Evolutionary conservation across 2,113 vertebrate species (phyloP).

Genomic region (Girardinichthys multiradiatus): DNA sequence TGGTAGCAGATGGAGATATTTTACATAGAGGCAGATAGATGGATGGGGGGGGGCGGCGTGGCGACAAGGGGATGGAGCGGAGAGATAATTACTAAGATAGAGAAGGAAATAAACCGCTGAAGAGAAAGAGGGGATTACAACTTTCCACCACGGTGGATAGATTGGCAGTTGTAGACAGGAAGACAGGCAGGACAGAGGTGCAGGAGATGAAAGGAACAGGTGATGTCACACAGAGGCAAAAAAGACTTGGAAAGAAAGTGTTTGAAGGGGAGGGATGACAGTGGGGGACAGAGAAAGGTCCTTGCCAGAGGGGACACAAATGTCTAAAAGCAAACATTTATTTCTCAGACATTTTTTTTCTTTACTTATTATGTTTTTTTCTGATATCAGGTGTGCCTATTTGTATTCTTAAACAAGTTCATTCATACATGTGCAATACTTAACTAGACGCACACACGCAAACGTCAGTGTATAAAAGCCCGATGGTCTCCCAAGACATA

Average conservation of each 20-base stretch:
- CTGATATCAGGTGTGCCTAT: slow-evolving; percentile 23
- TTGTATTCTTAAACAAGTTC: slow-evolving; percentile 18
- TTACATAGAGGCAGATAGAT: slow-evolving; percentile 74
- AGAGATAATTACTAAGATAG: slow-evolving; percentile 80
- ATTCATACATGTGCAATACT: background rate
- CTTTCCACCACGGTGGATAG: slow-evolving; percentile 59
- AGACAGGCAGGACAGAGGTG: slow-evolving; percentile 32
- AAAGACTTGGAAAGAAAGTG: slow-evolving; percentile 30
- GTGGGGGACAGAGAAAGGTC: slow-evolving; percentile 45
- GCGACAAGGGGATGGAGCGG: slow-evolving; percentile 60
- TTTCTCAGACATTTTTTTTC: slow-evolving; percentile 43
- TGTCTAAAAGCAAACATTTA: slow-evolving; percentile 53
- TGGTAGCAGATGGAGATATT: slow-evolving; percentile 76
- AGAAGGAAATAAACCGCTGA: slow-evolving; percentile 64
- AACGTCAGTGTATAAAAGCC: slow-evolving; percentile 24
- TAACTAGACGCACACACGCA: slow-evolving; percentile 19
- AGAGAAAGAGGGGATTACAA: slow-evolving; percentile 67
- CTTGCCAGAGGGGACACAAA: slow-evolving; percentile 66
- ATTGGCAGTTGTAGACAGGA: slow-evolving; percentile 44
- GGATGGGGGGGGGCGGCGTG: slow-evolving; percentile 48
- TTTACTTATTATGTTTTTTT: background rate
- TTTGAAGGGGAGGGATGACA: slow-evolving; percentile 54
- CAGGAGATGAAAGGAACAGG: slow-evolving; percentile 35
- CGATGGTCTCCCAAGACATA: slow-evolving; percentile 40
- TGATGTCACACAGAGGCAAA: slow-evolving; percentile 45